Evolutionary conservation across 2,113 vertebrate genomes (phyloP).

Genomic region (Lates calcarifer): DNA sequence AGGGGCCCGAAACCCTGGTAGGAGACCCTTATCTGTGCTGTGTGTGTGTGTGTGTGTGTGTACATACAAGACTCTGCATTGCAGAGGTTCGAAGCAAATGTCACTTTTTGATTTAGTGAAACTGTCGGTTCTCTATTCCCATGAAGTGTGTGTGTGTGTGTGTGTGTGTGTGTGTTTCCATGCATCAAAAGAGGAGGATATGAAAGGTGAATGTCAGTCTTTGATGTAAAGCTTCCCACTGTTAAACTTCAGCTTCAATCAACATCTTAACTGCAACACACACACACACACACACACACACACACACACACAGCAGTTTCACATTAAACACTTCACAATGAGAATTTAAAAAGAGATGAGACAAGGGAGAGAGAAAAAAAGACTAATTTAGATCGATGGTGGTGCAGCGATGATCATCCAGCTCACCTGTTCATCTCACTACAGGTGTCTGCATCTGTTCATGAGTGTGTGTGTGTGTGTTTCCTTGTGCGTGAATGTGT

Average conservation of each 20-base stretch:
- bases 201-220: constrained; percentile 80
- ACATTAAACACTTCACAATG: constrained; percentile 53
- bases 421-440: constrained; percentile 54
- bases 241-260: constrained; percentile 81
- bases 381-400: constrained; percentile 23
- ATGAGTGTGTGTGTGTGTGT: background rate
- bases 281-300: constrained; percentile 25
- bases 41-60: constrained; percentile 13
- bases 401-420: background rate
- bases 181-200: constrained; percentile 72
- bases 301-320: constrained; percentile 51
- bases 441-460: constrained; percentile 26
- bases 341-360: constrained; percentile 36
- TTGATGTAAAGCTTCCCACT: constrained; percentile 81
- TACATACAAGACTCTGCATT: constrained; percentile 22
- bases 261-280: constrained; percentile 55
- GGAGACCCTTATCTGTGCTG: constrained; percentile 50
- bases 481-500: background rate
- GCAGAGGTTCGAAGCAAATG: constrained; percentile 62
- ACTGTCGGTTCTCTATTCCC: constrained; percentile 56
- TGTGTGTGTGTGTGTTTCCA: constrained; percentile 41
- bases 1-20: constrained; percentile 54
- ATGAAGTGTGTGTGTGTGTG: constrained; percentile 43
- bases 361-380: constrained; percentile 9
- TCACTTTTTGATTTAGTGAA: constrained; percentile 68